Percentiles rank a stretch among this genome's conserved stretches.
These are phyloP conservation scores for Microctenopoma lineatum DNA, from an alignment of 2,797 vertebrate species.

Conservation along the genomic window DNA sequence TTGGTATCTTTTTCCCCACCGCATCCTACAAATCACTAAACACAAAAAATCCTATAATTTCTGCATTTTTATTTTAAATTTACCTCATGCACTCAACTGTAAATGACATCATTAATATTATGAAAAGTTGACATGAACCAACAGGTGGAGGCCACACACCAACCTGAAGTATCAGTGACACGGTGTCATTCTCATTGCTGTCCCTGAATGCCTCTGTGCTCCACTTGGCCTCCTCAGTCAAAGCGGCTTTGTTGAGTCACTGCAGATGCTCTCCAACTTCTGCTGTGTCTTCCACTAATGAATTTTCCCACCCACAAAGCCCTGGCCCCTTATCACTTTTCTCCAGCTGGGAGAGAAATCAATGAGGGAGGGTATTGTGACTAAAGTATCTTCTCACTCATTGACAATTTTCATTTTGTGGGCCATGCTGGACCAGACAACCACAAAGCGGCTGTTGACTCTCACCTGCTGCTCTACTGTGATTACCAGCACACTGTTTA, in stretches of 20 bases:
- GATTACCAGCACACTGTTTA: conserved; percentile 55
- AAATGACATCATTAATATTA: conserved; percentile 12
- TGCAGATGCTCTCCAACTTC: conserved; percentile 34
- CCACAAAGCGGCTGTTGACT: conserved; percentile 42
- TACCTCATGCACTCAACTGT: background rate
- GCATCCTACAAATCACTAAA: no score
- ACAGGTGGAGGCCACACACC: conserved; percentile 1
- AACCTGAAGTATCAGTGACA: conserved; percentile 11
- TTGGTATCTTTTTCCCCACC: no score
- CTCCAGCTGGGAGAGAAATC: conserved; percentile 71
- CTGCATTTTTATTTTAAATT: no score
- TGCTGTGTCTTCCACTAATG: conserved; percentile 63
- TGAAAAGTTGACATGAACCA: conserved; percentile 8
- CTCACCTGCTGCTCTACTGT: conserved; percentile 34
- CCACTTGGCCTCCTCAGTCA: conserved; percentile 16
- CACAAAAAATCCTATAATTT: no score
- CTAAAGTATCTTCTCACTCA: conserved; percentile 37
- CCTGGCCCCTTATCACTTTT: conserved; percentile 68
- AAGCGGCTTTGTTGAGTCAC: background rate
- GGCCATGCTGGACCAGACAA: conserved; percentile 4
- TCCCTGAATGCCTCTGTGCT: conserved; percentile 1
- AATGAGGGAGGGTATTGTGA: conserved; percentile 53
- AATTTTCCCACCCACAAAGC: conserved; percentile 72
- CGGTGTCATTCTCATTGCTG: background rate
- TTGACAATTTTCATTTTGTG: conserved; percentile 48